Percentiles rank a stretch among this genome's conserved stretches.
Conservation (phyloP, 2,888 invertebrate species). For the Conomelus anceps region DNA sequence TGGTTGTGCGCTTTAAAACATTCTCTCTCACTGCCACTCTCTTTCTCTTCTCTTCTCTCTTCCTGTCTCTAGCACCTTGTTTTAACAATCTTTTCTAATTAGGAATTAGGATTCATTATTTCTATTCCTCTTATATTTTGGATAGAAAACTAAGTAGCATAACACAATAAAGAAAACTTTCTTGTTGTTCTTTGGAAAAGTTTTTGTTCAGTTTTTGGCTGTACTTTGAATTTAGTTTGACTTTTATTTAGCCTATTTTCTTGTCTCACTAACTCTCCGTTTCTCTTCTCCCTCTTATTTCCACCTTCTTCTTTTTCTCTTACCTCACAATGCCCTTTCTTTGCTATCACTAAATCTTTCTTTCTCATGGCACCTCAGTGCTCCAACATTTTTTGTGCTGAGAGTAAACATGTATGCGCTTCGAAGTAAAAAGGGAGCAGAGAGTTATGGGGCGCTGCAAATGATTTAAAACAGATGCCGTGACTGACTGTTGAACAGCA, state of each 20-base stretch:
- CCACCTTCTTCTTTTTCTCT: background rate
- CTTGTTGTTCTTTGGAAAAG: no score
- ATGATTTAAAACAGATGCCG: background rate
- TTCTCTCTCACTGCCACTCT: no score
- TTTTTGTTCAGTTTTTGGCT: background rate
- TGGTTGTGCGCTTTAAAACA: no score
- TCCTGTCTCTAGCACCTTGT: no score
- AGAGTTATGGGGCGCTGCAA: background rate
- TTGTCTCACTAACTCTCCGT: background rate
- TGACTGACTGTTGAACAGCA: no score
- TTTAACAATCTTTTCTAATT: no score
- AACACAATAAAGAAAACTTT: no score
- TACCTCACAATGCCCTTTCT: background rate
- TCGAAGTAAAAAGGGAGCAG: background rate
- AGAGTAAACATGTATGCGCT: background rate
- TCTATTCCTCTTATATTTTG: no score
- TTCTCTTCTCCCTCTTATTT: background rate
- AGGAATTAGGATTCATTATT: no score
- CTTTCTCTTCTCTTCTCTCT: no score
- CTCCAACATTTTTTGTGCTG: background rate
- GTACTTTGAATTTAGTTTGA: background rate
- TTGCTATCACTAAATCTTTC: background rate
- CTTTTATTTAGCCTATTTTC: background rate
- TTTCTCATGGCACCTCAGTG: background rate
- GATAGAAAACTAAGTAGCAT: no score